A percentile compares a stretch with the other conserved stretches of the same genome.
Evolutionary conservation across 2,888 invertebrate genomes (phyloP).

Genomic region (Phania funesta): DNA sequence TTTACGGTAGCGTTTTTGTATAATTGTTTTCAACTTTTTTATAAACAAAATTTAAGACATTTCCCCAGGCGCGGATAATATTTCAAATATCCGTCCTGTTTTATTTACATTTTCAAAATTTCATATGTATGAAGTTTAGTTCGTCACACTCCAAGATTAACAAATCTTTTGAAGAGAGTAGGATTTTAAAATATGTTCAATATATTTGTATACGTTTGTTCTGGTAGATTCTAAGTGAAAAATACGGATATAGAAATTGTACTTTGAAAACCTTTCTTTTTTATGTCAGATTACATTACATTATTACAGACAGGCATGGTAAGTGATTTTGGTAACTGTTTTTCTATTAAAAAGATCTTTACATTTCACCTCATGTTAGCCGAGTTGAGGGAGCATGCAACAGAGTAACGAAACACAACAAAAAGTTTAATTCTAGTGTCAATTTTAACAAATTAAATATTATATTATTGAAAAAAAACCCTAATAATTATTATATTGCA

Average conservation of each 20-base stretch:
- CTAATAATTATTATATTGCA: constrained; percentile 2
- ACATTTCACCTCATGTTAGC: no score
- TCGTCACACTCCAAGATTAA: no score
- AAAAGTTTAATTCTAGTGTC: constrained; percentile 25
- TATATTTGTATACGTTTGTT: no score
- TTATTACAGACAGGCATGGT: no score
- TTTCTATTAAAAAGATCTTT: no score
- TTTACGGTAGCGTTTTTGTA: constrained; percentile 58
- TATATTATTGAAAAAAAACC: background rate
- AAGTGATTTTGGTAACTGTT: no score
- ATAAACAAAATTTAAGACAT: constrained; percentile 34
- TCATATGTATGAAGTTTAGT: background rate
- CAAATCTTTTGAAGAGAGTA: no score
- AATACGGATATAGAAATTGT: no score
- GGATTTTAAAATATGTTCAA: no score
- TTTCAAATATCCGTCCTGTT: constrained; percentile 24
- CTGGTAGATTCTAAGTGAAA: no score
- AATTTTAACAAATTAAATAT: constrained; percentile 38
- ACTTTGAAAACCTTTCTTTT: no score
- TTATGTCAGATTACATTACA: no score
- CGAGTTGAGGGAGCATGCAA: background rate
- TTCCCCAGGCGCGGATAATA: constrained; percentile 56
- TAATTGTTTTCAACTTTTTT: background rate
- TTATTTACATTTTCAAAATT: constrained; percentile 28
- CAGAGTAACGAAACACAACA: background rate